A percentile compares a stretch with the other conserved stretches of the same genome.
These are phyloP conservation scores for Caenorhabditis briggsae DNA, from an alignment of 1,140 invertebrate species.

Conservation along the genomic window DNA sequence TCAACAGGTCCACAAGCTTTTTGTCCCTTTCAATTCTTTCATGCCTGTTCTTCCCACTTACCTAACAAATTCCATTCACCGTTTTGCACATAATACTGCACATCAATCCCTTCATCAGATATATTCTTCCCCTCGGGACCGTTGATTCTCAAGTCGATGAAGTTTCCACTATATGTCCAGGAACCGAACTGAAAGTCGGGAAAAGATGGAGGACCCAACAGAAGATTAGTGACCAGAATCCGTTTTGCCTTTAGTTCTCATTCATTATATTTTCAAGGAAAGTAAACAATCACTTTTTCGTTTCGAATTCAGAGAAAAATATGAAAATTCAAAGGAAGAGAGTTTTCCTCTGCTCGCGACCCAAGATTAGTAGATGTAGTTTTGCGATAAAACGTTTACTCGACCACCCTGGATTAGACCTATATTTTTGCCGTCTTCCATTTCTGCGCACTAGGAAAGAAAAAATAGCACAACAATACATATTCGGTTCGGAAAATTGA, in stretches of 20 bases:
- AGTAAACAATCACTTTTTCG: constrained; percentile 47
- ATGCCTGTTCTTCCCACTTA: background rate
- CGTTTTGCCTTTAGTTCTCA: constrained; percentile 6
- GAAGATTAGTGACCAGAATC: constrained; percentile 21
- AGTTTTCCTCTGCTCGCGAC: background rate
- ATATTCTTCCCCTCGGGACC: constrained; percentile 62
- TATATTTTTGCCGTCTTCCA: background rate
- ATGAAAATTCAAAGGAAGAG: background rate
- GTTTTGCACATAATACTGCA: constrained; percentile 65
- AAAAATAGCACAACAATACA: background rate
- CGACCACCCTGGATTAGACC: constrained; percentile 23
- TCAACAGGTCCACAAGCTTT: too few relatives aligned
- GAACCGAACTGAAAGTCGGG: constrained; percentile 85
- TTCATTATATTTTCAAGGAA: background rate
- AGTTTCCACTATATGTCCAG: constrained; percentile 85
- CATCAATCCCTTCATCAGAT: constrained; percentile 63
- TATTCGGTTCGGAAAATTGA: background rate
- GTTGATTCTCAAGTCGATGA: constrained; percentile 65
- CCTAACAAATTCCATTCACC: constrained; percentile 68
- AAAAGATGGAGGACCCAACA: background rate
- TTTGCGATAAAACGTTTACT: constrained; percentile 46
- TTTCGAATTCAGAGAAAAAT: background rate
- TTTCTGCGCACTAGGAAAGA: background rate
- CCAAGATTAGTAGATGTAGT: constrained; percentile 54
- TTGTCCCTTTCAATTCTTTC: background rate